A percentile compares a stretch with the other conserved stretches of the same genome.
Conservation (phyloP, 2,888 invertebrate species). For the Trichopoda pennipes region DNA sequence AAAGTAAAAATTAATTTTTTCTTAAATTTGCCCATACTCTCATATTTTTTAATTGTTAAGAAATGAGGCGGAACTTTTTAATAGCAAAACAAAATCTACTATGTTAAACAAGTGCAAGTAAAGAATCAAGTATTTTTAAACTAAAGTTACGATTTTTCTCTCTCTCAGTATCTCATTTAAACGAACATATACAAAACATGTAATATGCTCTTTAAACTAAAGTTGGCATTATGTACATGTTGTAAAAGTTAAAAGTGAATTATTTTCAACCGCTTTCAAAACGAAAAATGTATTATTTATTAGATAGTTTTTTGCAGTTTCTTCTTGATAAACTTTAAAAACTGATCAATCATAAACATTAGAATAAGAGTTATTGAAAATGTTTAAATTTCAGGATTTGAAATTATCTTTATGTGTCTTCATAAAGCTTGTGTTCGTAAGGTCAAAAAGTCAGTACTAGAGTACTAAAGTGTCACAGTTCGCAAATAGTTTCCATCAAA, state of each 20-base stretch:
- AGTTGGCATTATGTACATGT: too few species aligned
- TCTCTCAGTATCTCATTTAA: conserved; percentile 27
- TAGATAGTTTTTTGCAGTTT: too few species aligned
- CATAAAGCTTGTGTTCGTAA: too few species aligned
- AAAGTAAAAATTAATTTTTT: too few species aligned
- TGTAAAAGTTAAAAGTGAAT: too few species aligned
- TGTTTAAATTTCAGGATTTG: conserved; percentile 1
- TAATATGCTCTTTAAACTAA: conserved; percentile 53
- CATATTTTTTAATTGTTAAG: not conserved
- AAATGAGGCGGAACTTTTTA: conserved; percentile 44
- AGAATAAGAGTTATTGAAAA: not conserved
- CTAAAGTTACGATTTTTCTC: not conserved
- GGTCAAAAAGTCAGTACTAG: too few species aligned
- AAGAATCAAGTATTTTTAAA: conserved; percentile 42
- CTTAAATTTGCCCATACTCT: conserved; percentile 9
- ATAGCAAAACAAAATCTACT: conserved; percentile 27
- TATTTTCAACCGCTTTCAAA: too few species aligned
- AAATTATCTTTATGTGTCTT: too few species aligned
- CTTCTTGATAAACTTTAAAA: conserved; percentile 32
- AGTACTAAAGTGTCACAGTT: too few species aligned
- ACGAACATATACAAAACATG: conserved; percentile 10
- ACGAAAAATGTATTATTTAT: too few species aligned
- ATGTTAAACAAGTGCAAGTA: conserved; percentile 34
- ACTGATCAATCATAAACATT: conserved; percentile 7
- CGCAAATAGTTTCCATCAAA: too few species aligned